Conservation (phyloP, 1,140 invertebrate genomes). For the Andrena cerasifolii region DNA sequence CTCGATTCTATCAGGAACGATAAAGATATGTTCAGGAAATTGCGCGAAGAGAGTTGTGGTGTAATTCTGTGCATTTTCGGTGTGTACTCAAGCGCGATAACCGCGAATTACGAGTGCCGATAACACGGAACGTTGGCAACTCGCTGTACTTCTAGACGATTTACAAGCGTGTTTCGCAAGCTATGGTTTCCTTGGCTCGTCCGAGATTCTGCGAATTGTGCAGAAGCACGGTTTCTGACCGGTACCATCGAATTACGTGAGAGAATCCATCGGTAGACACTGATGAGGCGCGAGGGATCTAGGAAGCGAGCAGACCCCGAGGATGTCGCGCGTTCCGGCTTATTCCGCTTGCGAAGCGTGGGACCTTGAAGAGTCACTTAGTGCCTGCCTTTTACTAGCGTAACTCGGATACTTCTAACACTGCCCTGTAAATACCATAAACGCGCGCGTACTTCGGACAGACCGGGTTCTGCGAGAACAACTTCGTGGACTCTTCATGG, state of each 20-base stretch:
- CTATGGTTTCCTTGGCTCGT: constrained; percentile 2
- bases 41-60: neutral
- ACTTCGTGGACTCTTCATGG: constrained; percentile 37
- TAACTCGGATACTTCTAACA: constrained; percentile 72
- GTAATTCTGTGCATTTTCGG: constrained; percentile 28
- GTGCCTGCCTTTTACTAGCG: constrained; percentile 71
- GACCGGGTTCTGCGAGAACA: constrained; percentile 17
- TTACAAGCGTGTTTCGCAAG: constrained; percentile 15
- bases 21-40: neutral
- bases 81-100: constrained; percentile 50
- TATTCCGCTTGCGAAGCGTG: constrained; percentile 33
- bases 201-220: constrained; percentile 6
- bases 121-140: neutral
- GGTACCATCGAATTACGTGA: neutral
- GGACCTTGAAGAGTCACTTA: constrained; percentile 69
- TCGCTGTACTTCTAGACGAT: constrained; percentile 9
- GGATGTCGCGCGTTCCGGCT: constrained; percentile 25
- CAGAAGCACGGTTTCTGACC: neutral
- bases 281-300: neutral
- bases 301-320: neutral
- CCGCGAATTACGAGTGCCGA: neutral
- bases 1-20: neutral
- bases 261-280: neutral
- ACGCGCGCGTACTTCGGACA: constrained; percentile 26
- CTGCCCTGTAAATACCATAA: constrained; percentile 73